Evolutionary conservation across 2,888 invertebrate species (phyloP), one percentile per base, ranked within the genome.

Genomic region (Uloborus plumipes): DNA sequence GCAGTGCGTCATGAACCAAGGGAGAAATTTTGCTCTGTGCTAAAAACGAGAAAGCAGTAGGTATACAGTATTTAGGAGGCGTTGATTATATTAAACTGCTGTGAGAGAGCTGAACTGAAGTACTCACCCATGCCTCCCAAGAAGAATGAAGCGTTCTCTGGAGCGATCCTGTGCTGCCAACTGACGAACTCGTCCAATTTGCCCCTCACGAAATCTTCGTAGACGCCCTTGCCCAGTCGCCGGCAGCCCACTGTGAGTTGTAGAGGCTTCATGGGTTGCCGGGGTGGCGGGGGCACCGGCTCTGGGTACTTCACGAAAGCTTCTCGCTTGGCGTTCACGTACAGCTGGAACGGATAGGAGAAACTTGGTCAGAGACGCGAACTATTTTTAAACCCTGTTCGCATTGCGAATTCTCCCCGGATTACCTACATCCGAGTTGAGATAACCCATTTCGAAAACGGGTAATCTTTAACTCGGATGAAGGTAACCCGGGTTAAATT

Each of bases 151-250:
- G 77, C 72, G 26, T 74, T 71, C 11, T 81, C 69, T 0, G 73
- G 64, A 1, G 75, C 39, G 15, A 87, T 67, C 16, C 73, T 55
- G 16, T 79, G 71, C 62, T 71, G 84, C 87, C 87, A 87, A 13
- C 83, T 75, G 39, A 85, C 86, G 18, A 87, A 67, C 78, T 87
- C 87, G 76, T 87, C 87, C 15, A 86, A 80, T 26, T 82, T 80
- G 1, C 85, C 86, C n/a, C 69, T 20, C 0, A 74, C 79, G 31
- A 74, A 85, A 13, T 85, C 70, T 0, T 81, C 74, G 70, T 85
- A 86, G n/a, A 22, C 47, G n/a, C 55, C 65, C 22, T 76, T 70
- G 0, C 50, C 67, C 49, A 50, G 15, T 22, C 85, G 51, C 31
- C 85, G 61, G 69, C 85, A 85, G 0, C 85, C 85, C 9, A 85